Evolutionary conservation across 2,797 vertebrate species (phyloP).

Genomic region (Pogonophryne albipinna): DNA sequence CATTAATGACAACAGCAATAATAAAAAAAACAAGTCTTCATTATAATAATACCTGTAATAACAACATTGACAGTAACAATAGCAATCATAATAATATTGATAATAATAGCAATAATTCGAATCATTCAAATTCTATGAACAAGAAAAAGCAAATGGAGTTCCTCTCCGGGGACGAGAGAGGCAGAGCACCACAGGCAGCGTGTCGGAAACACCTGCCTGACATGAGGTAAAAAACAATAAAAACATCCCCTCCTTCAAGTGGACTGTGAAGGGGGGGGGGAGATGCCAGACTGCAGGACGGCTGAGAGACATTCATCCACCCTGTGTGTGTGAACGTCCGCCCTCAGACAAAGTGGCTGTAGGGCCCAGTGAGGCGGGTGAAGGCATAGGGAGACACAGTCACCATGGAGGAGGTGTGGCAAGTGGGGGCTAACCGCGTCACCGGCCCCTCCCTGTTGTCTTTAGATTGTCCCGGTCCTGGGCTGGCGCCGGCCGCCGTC

Average conservation of each 20-base stretch:
- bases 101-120: conserved; percentile 89
- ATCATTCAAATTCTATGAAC: conserved; percentile 89
- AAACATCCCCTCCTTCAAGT: conserved; percentile 71
- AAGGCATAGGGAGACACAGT: conserved; percentile 97
- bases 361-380: conserved; percentile 97
- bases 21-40: conserved; percentile 82
- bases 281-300: conserved; percentile 69
- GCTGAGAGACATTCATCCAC: conserved; percentile 71
- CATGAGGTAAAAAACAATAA: conserved; percentile 96
- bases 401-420: conserved; percentile 93
- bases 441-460: conserved; percentile 89
- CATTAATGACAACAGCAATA: conserved; percentile 82
- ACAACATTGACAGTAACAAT: conserved; percentile 89
- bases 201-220: conserved; percentile 88
- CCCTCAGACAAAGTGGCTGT: conserved; percentile 94
- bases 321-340: conserved; percentile 63
- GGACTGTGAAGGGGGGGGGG: conserved; percentile 71
- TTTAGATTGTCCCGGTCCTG: conserved; percentile 85
- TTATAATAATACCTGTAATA: conserved; percentile 89
- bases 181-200: conserved; percentile 96
- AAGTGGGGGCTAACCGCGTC: conserved; percentile 89
- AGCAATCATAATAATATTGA: conserved; percentile 89
- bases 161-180: conserved; percentile 87
- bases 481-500: conserved; percentile 70
- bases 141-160: conserved; percentile 88